Evolutionary conservation across 2,113 vertebrate genomes (phyloP).

Genomic region (Caranx melampygus): DNA sequence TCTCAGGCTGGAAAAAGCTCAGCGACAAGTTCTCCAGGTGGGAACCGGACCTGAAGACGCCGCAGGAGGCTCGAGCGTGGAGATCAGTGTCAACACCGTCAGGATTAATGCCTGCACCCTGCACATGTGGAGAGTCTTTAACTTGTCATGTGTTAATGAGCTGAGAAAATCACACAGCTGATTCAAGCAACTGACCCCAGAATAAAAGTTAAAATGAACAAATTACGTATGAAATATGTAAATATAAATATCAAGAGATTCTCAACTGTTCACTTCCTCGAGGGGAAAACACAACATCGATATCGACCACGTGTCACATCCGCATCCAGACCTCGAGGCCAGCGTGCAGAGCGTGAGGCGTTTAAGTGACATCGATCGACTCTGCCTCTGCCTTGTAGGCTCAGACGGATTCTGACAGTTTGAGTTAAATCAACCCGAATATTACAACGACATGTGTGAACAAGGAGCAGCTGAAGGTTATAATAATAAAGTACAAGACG

Average conservation of each 20-base stretch:
- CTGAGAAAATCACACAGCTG: background rate
- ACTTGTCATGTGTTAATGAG: too few species aligned
- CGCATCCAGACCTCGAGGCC: slow-evolving; percentile 3
- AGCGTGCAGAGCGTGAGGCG: background rate
- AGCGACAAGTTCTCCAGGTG: background rate
- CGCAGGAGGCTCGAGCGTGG: too few species aligned
- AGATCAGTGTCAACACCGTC: too few species aligned
- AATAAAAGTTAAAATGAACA: too few species aligned
- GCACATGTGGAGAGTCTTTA: too few species aligned
- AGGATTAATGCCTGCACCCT: too few species aligned
- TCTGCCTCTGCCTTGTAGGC: slow-evolving; percentile 10
- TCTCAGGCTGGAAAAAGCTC: background rate
- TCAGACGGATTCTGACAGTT: background rate
- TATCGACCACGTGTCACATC: slow-evolving; percentile 15
- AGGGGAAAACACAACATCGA: background rate
- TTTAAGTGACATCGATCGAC: background rate
- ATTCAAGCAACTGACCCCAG: too few species aligned
- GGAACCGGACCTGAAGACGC: background rate
- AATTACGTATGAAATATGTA: too few species aligned
- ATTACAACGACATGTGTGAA: background rate
- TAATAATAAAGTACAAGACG: slow-evolving; percentile 12
- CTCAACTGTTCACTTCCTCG: background rate
- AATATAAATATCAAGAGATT: too few species aligned
- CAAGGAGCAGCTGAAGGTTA: slow-evolving; percentile 19
- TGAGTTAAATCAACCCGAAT: slow-evolving; percentile 20